phyloP scores from a whole-genome alignment of 2,888 invertebrate genomes.

The Andrena flavipes region DNA sequence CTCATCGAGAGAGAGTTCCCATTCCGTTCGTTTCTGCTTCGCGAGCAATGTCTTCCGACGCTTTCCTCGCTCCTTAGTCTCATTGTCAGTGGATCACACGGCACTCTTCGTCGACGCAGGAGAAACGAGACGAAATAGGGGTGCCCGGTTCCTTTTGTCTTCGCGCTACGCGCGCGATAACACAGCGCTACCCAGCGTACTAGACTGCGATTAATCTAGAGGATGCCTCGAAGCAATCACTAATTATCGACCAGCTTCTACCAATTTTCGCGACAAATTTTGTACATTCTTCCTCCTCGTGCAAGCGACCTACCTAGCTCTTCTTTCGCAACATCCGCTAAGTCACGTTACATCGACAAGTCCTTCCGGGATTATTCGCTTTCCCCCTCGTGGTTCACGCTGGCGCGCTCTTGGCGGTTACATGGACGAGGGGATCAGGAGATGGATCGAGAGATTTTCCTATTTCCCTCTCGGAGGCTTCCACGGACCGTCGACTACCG shows the following conservation, averaged over 20 bases:
- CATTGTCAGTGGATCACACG: background rate
- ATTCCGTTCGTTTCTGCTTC: constrained; percentile 41
- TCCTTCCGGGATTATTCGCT: constrained; percentile 31
- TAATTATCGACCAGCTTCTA: constrained; percentile 74
- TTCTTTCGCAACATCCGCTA: constrained; percentile 53
- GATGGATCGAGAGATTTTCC: background rate
- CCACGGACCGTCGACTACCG: constrained; percentile 40
- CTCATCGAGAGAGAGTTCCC: constrained; percentile 38
- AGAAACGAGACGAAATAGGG: constrained; percentile 51
- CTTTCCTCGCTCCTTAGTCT: background rate
- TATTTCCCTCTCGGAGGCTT: constrained; percentile 26
- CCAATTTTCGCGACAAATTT: constrained; percentile 74
- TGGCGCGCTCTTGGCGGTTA: constrained; percentile 44
- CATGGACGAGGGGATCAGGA: constrained; percentile 2
- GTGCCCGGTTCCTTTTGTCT: constrained; percentile 12
- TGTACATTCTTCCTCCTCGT: constrained; percentile 72
- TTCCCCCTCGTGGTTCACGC: constrained; percentile 20
- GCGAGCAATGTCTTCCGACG: background rate
- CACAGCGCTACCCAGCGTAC: constrained; percentile 82
- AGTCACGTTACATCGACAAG: constrained; percentile 54
- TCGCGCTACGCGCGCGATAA: constrained; percentile 55
- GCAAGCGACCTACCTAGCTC: constrained; percentile 67
- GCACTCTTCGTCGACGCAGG: constrained; percentile 3
- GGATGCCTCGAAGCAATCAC: constrained; percentile 79
- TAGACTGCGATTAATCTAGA: constrained; percentile 81